Evolutionary conservation across 2,113 vertebrate genomes (phyloP), one percentile per base, ranked within the genome.

Genomic region (Pedetes capensis): DNA sequence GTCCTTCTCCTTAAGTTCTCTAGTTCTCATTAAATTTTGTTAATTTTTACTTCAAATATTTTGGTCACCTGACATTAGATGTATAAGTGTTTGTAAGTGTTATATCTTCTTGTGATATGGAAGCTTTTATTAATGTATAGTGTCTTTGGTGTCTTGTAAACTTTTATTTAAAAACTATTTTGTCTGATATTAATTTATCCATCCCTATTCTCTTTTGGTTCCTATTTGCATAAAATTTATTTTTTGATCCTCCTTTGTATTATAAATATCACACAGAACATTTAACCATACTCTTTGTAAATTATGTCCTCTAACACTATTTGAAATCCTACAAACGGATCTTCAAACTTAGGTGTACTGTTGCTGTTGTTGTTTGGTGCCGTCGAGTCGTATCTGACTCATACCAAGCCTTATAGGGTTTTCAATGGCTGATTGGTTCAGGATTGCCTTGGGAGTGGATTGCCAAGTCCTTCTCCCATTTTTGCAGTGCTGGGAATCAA

Each of bases 291-390:
- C 14, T 74, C 29, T 76, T 72, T 79, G n/a, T 71, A 87, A 53
- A 8, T 94, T 63, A 64, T 76, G 44, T 69, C 55, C 63, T 93
- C 49, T 92, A 90, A 69, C 34, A 66, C 87, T 93, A 47, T 80
- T 23, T 85, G 18, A 93, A 90, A n/a, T 75, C 27, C 61, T 95
- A 20, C n/a, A 95, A 93, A 90, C n/a, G 78, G 49, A 81, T 74
- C 29, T 82, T 96, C 95, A 96, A 93, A 81, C 72, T 87, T n/a
- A 49, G 34, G 55, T 87, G 25, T 72, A 87, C 74, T 78, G n/a
- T n/a, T n/a, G n/a, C n/a, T n/a, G n/a, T n/a, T n/a, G n/a, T n/a
- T n/a, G n/a, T n/a, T n/a, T n/a, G n/a, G n/a, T n/a, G n/a, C n/a
- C n/a, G n/a, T n/a, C n/a, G n/a, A n/a, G n/a, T n/a, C n/a, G n/a